Base-by-base conservation (phyloP, 2,888 invertebrate genomes). In the Brachylomia viminalis region DNA sequence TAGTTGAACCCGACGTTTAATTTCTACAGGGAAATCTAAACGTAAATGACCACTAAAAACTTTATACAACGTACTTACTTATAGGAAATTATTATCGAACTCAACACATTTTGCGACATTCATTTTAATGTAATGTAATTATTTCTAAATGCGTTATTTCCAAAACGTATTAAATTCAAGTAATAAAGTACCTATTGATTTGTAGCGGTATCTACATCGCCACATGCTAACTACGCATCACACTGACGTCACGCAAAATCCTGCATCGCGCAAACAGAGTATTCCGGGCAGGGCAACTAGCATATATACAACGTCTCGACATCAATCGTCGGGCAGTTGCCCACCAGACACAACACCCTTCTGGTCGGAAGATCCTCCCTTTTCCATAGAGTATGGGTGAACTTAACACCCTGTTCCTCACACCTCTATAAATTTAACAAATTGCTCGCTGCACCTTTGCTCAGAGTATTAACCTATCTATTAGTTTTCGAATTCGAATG, bases 401-500 rank as follows among this genome's bases (percentile, higher is more conserved):
- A n/a, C n/a, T n/a, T n/a, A n/a, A n/a, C n/a, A n/a, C n/a, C n/a
- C n/a, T n/a, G n/a, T n/a, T n/a, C n/a, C n/a, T n/a, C n/a, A n/a
- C n/a, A n/a, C n/a, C n/a, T n/a, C n/a, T n/a, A n/a, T n/a, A n/a
- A n/a, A n/a, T n/a, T 77, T 84, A 73, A 86, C 77, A 82, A 84
- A 82, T 84, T 79, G 70, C 62, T 68, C 47, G 62, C 49, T 79
- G 59, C 66, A 49, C 56, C 20, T 6, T 33, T 7, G 38, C 38
- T 7, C 38, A 20, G 42, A 52, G 10, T 27, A 65, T 54, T 67
- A 59, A 38, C 38, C 33, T 33, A 71, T 42, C 73, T 74, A 84
- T 77, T 82, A 70, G 74, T 77, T 65, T 73, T 75, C 17, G 13
- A 66, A 58, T 82, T 78, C n/a, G 27, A 58, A 69, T 75, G 27